phyloP scores from a whole-genome alignment of 2,113 vertebrate genomes.

The Apus apus region DNA sequence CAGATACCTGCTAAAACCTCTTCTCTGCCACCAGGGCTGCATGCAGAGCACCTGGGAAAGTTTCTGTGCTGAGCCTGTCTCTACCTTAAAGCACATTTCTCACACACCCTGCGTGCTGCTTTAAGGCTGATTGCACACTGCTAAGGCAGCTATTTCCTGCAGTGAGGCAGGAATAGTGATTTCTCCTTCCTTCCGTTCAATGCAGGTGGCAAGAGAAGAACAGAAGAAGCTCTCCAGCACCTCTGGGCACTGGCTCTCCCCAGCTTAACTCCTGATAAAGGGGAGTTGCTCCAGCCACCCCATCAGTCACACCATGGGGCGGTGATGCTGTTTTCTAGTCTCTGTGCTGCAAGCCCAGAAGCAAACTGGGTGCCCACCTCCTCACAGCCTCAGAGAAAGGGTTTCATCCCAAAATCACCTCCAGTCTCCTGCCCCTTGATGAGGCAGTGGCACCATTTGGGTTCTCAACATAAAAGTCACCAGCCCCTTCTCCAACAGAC shows the following conservation, averaged over 20 bases:
- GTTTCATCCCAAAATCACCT: not conserved
- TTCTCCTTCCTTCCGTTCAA: not conserved
- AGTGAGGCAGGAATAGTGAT: slow-evolving; percentile 7
- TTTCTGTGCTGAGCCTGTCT: not conserved
- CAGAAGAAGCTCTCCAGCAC: not conserved
- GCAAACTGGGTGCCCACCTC: not conserved
- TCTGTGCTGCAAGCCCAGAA: not conserved
- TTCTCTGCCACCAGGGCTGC: not conserved
- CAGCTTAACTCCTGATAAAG: not conserved
- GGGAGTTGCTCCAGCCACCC: not conserved
- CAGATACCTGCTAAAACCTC: not conserved
- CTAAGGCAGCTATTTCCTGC: slow-evolving; percentile 1
- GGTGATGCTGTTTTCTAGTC: not conserved
- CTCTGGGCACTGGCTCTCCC: not conserved
- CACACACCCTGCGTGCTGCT: not conserved
- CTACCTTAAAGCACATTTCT: not conserved
- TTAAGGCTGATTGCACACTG: slow-evolving; percentile 15
- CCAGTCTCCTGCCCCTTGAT: not conserved
- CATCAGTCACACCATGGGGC: not conserved
- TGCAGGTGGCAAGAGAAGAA: not conserved
- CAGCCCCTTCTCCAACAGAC: not conserved
- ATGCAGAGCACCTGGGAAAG: not conserved
- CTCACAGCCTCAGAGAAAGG: not conserved
- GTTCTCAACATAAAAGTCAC: not conserved
- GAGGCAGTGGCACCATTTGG: not conserved